Evolutionary conservation across 1,140 invertebrate species (phyloP), one percentile per base, ranked within the genome.

Genomic region (Listronotus oregonensis): DNA sequence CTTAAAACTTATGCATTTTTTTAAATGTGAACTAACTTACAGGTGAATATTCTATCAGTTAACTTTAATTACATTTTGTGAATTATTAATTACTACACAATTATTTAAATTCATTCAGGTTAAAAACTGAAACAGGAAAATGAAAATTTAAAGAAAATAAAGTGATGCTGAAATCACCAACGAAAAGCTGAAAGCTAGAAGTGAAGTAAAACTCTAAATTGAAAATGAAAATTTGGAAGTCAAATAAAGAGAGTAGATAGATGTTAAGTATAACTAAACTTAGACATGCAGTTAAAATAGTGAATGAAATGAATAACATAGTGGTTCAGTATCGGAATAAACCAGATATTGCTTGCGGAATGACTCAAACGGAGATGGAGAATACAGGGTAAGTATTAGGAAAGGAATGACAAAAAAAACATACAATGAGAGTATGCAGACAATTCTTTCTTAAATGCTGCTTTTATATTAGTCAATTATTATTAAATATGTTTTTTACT

Each of bases 211-310:
- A 40, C 12, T 14, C 15, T 64, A 31, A 64, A 17, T 17, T 64
- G 47, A 55, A 17, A 57, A 58, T 32, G 54, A 57, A 11, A 49
- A 54, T 7, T 47, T 64, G 6, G 49, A 58, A n/a, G 1, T 31
- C 43, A 58, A 12, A 64, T 40, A 42, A 50, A 32, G 62, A 64
- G 1, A 9, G 44, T 18, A 5, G 17, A 64, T 5, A 64, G 51
- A 49, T 47, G 40, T 39, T 3, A 64, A 47, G 42, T 64, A 64
- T 34, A 64, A 64, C 12, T 2, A 64, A 64, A 50, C 34, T 64
- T 34, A 64, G 42, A 15, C 54, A 64, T 15, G 62, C 62, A 0
- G 54, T 64, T 9, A 57, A 55, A 56, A 64, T 64, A n/a, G 54
- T 64, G 0, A 64, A 64, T 18, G 62, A 64, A 56, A 44, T 64